Conservation (phyloP, 2,797 vertebrate genomes). For the Prunella strophiata region DNA sequence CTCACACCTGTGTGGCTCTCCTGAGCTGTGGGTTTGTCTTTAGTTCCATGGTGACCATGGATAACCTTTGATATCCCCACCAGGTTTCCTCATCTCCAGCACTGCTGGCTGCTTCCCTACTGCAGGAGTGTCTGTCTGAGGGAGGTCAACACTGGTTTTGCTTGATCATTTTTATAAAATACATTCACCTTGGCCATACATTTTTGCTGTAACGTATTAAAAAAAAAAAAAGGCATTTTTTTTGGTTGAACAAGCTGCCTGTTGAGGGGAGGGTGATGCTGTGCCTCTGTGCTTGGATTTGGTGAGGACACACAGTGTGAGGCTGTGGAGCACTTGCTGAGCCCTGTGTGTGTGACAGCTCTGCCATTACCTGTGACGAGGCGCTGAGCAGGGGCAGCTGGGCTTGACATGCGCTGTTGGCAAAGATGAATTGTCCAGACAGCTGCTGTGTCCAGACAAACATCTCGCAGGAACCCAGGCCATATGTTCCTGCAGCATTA, state of each 20-base stretch:
- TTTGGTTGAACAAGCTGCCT: neutral
- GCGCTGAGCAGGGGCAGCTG: neutral
- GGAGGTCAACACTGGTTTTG: neutral
- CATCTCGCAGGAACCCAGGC: neutral
- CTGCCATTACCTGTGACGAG: neutral
- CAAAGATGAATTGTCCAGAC: constrained; percentile 19
- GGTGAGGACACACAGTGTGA: neutral
- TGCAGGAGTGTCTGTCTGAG: neutral
- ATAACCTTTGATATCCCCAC: neutral
- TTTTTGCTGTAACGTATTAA: neutral
- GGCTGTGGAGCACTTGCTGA: neutral
- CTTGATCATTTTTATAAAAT: neutral
- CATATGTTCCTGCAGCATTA: neutral
- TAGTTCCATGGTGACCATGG: neutral
- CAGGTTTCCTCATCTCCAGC: neutral
- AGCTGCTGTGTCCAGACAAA: constrained; percentile 17
- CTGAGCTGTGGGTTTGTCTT: neutral
- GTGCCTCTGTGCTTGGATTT: neutral
- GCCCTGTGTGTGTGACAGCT: neutral
- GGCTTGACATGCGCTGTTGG: neutral
- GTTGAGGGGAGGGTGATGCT: neutral
- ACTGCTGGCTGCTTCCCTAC: neutral
- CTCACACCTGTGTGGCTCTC: neutral
- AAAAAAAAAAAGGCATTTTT: neutral
- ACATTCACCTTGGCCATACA: rapidly evolving